These are phyloP conservation scores for Sebastes nivosus DNA, from an alignment of 2,797 vertebrate species.

Conservation along the genomic window DNA sequence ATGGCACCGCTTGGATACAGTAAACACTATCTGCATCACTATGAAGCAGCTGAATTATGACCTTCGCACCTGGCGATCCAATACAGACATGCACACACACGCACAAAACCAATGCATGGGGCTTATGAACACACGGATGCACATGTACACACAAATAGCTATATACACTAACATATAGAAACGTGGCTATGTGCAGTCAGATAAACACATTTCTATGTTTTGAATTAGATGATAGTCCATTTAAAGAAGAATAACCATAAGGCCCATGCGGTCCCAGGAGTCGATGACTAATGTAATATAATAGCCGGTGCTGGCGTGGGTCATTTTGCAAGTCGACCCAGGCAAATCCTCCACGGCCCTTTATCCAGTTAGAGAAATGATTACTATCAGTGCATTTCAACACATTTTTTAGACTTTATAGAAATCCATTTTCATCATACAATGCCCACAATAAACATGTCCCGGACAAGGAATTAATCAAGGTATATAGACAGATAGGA, in stretches of 20 bases:
- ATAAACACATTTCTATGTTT: slow-evolving; percentile 49
- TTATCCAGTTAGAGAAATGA: slow-evolving; percentile 61
- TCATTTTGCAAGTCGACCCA: slow-evolving; percentile 74
- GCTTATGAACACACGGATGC: slow-evolving; percentile 7
- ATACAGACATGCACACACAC: slow-evolving; percentile 20
- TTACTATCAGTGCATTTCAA: slow-evolving; percentile 48
- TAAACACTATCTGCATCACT: slow-evolving; percentile 75
- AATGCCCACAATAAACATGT: background rate
- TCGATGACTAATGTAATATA: slow-evolving; percentile 74
- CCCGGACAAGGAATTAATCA: background rate
- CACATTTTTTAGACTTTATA: slow-evolving; percentile 30
- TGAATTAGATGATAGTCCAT: slow-evolving; percentile 52
- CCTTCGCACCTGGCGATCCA: slow-evolving; percentile 49
- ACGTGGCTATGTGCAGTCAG: background rate
- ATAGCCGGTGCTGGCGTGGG: slow-evolving; percentile 72
- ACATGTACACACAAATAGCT: background rate
- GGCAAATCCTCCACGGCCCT: slow-evolving; percentile 60
- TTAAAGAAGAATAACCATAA: slow-evolving; percentile 65
- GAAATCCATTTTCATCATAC: slow-evolving; percentile 17
- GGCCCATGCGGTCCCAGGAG: slow-evolving; percentile 54
- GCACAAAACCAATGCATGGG: background rate
- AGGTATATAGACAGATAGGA: background rate
- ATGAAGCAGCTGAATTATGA: slow-evolving; percentile 67
- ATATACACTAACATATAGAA: background rate
- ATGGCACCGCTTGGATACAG: slow-evolving; percentile 69